Conservation (phyloP, 2,888 invertebrate genomes). For the Lumbricus terrestris region DNA sequence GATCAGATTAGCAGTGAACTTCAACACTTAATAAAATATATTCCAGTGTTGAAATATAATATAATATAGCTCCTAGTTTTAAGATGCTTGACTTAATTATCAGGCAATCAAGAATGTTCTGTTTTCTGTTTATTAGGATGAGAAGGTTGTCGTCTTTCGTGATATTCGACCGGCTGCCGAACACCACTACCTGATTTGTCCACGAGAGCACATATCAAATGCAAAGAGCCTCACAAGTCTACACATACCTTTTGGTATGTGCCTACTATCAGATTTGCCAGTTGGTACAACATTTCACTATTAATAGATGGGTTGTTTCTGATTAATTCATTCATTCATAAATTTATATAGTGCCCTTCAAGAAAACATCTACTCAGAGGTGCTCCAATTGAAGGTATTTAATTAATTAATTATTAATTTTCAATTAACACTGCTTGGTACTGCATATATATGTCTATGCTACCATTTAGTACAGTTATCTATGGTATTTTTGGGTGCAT, state of each 20-base stretch:
- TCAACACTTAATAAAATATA: neutral
- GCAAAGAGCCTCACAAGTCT: conserved; percentile 69
- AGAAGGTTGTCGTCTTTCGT: conserved; percentile 74
- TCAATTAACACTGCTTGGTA: too few species aligned
- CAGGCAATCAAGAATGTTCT: neutral
- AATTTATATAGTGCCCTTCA: too few species aligned
- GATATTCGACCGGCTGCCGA: conserved; percentile 80
- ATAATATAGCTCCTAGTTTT: too few species aligned
- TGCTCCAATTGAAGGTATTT: too few species aligned
- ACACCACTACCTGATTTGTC: conserved; percentile 73
- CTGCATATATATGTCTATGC: neutral
- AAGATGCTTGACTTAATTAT: neutral
- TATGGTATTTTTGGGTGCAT: neutral
- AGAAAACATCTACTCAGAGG: too few species aligned
- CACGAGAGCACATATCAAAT: conserved; percentile 71
- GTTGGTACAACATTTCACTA: too few species aligned
- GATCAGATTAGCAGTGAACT: neutral
- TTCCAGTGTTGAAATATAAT: neutral
- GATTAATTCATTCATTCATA: too few species aligned
- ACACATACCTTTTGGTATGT: conserved; percentile 59
- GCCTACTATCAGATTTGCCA: too few species aligned
- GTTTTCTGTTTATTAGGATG: conserved; percentile 54
- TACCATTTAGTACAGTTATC: neutral
- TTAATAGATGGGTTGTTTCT: too few species aligned
- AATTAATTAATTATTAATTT: too few species aligned